Conservation (phyloP, 2,888 invertebrate species). For the Agonopterix heracliana region DNA sequence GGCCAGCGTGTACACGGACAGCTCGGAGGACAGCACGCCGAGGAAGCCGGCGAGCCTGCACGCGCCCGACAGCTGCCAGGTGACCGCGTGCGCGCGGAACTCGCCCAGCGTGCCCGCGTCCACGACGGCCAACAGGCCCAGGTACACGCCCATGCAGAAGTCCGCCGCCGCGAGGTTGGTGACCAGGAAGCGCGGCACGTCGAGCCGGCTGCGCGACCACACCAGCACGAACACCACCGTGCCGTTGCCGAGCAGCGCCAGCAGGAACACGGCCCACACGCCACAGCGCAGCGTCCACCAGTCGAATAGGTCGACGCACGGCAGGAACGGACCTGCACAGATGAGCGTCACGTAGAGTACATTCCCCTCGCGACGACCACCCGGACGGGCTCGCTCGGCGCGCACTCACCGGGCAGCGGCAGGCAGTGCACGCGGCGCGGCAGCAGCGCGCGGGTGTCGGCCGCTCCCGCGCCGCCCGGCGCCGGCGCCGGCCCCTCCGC, state of each 20-base stretch:
- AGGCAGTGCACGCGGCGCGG: constrained; percentile 81
- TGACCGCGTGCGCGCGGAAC: constrained; percentile 96
- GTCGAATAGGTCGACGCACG: constrained; percentile 96
- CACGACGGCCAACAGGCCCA: constrained; percentile 90
- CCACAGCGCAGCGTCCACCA: constrained; percentile 98
- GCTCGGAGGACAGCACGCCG: constrained; percentile 94
- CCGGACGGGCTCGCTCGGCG: not conserved
- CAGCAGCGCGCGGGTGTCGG: constrained; percentile 59
- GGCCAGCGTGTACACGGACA: constrained; percentile 96
- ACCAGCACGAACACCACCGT: constrained; percentile 95
- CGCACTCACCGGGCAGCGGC: constrained; percentile 83
- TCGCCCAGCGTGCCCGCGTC: constrained; percentile 97
- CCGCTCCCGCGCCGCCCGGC: constrained; percentile 62
- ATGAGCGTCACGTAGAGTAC: not conserved
- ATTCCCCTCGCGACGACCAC: not conserved
- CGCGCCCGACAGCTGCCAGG: constrained; percentile 96
- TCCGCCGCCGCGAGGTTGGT: constrained; percentile 98
- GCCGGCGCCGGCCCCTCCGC: not conserved
- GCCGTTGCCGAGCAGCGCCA: constrained; percentile 97
- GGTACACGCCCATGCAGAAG: constrained; percentile 97
- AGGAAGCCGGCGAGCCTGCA: constrained; percentile 97
- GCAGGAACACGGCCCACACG: constrained; percentile 97
- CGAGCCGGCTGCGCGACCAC: constrained; percentile 94
- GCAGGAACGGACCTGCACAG: constrained; percentile 90
- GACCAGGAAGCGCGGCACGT: constrained; percentile 96